Evolutionary conservation across 2,888 invertebrate species (phyloP), one percentile per base, ranked within the genome.

Genomic region (Philhelius pedissequus): DNA sequence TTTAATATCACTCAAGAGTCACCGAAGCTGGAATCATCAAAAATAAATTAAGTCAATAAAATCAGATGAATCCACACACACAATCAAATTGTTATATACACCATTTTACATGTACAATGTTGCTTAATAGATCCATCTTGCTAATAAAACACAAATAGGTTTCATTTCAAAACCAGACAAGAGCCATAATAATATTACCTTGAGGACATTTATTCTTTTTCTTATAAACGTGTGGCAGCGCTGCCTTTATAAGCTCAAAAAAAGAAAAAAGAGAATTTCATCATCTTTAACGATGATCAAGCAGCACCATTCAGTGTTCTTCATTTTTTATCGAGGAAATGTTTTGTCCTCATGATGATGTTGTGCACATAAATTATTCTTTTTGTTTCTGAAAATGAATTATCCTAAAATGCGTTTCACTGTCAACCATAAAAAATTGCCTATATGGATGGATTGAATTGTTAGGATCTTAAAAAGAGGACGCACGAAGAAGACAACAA

Each of bases 71-170:
- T 35, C 73, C 56, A 71, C 30, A 18, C 48, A 38, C 56, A 38
- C 20, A 62, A 40, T 35, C 62, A 27, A 18, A 30, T 27, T 27
- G n/a, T 18, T 30, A 27, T 38, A 50, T 58, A 48, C 30, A 48
- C 73, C 64, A 48, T n/a, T n/a, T n/a, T n/a, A 38, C 56, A 58
- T 66, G 27, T 45, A 62, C 50, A 48, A 48, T 30, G 52, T 27
- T 38, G 22, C 64, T 73, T 73, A 58, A 78, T 66, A 73, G 73
- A 73, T 56, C 62, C 64, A 64, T 56, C 64, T 78, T 56, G 4
- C 54, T 43, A 64, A 71, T 64, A 78, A 78, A 52, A 30, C 15
- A 9, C n/a, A 27, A 52, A 30, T 30, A 30, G 52, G 9, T 15
- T 52, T 52, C 11, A 1, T 52, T 30, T 11, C 15, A 52, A 52